These are phyloP conservation scores for Willisornis vidua DNA, from an alignment of 2,113 vertebrate genomes.

Conservation along the genomic window DNA sequence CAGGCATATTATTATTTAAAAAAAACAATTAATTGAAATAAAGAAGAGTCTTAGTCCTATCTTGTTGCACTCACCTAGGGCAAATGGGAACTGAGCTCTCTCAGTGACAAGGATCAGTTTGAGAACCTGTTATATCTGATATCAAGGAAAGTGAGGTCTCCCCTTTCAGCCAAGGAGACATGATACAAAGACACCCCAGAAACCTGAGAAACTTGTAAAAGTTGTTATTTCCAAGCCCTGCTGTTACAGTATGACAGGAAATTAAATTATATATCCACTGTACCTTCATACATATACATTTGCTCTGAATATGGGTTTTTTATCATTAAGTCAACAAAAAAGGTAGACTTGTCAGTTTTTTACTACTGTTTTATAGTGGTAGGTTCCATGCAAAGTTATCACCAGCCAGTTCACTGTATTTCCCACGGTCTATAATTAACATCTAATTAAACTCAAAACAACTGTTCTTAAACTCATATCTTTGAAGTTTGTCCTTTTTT, in stretches of 20 bases:
- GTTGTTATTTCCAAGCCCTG: neutral
- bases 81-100: neutral
- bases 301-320: neutral
- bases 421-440: neutral
- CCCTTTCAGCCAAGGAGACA: neutral
- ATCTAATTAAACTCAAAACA: neutral
- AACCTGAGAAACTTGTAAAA: slow-evolving; percentile 21
- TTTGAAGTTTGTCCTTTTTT: neutral
- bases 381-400: neutral
- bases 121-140: neutral
- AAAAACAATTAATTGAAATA: neutral
- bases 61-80: neutral
- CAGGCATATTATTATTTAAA: neutral
- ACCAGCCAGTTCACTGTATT: neutral
- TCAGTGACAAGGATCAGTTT: neutral
- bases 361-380: neutral
- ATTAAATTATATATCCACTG: neutral
- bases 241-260: neutral
- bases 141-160: neutral
- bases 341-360: neutral
- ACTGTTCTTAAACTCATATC: neutral
- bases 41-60: neutral
- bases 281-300: neutral
- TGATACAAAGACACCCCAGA: neutral
- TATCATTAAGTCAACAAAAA: neutral